These are phyloP conservation scores for Venustoraphidia nigricollis DNA, from an alignment of 2,888 invertebrate species.

Conservation along the genomic window DNA sequence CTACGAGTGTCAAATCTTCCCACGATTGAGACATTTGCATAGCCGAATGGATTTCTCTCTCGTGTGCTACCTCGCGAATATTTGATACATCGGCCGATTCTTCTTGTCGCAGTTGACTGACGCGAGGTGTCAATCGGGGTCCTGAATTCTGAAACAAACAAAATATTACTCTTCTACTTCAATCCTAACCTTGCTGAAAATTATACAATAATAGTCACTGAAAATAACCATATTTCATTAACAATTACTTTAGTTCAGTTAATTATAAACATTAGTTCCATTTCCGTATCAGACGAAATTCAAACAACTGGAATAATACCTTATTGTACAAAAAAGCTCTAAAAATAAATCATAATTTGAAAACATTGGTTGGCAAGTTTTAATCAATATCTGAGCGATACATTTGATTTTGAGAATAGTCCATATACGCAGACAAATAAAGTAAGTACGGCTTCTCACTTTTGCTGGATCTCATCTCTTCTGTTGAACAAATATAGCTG, in stretches of 20 bases:
- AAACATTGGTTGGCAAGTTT: too few relatives aligned
- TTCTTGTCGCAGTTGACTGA: conserved; percentile 77
- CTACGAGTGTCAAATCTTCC: conserved; percentile 73
- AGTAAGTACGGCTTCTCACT: too few relatives aligned
- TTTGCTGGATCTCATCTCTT: too few relatives aligned
- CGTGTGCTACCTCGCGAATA: conserved; percentile 78
- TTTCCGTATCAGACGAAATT: too few relatives aligned
- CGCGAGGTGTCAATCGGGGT: conserved; percentile 63
- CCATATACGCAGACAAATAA: too few relatives aligned
- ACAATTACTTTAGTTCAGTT: background rate
- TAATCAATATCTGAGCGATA: too few relatives aligned
- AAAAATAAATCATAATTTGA: too few relatives aligned
- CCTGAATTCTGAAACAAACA: conserved; percentile 31
- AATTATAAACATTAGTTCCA: background rate
- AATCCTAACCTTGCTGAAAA: conserved; percentile 12
- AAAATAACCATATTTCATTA: background rate
- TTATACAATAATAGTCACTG: conserved; percentile 1
- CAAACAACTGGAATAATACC: background rate
- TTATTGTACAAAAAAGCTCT: background rate
- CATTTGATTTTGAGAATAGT: too few relatives aligned
- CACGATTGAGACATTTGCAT: conserved; percentile 92
- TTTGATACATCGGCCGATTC: conserved; percentile 71
- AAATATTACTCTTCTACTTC: background rate
- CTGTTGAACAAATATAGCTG: too few relatives aligned
- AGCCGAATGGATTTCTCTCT: conserved; percentile 77